Conservation (phyloP, 1,140 invertebrate species). For the Pristionchus pacificus region DNA sequence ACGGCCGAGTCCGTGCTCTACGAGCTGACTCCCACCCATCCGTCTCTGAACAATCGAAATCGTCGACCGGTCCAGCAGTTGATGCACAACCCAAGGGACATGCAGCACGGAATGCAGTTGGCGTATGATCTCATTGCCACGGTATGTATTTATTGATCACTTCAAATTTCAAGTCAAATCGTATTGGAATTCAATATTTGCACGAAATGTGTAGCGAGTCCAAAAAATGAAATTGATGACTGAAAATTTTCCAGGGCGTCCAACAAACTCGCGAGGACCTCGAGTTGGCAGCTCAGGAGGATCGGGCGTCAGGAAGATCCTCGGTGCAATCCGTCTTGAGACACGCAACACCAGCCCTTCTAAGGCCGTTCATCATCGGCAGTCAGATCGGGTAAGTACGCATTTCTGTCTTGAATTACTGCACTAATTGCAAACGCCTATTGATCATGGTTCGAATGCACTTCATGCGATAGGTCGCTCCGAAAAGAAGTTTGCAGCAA, state of each 20-base stretch:
- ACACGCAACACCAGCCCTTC: slow-evolving; percentile 81
- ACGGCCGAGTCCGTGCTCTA: slow-evolving; percentile 89
- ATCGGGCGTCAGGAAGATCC: slow-evolving; percentile 75
- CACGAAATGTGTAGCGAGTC: too few species aligned
- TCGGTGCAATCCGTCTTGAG: slow-evolving; percentile 85
- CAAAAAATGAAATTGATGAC: too few species aligned
- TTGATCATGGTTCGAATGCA: too few species aligned
- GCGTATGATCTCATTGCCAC: slow-evolving; percentile 26
- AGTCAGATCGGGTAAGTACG: slow-evolving; percentile 75
- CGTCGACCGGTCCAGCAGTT: slow-evolving; percentile 59
- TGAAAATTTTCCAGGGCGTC: slow-evolving; percentile 74
- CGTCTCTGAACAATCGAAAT: slow-evolving; percentile 55
- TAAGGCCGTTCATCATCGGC: slow-evolving; percentile 80
- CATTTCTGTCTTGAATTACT: too few species aligned
- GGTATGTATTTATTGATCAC: slow-evolving; percentile 1
- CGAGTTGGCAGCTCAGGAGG: slow-evolving; percentile 73
- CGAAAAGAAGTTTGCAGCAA: too few species aligned
- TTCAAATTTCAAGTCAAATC: too few species aligned
- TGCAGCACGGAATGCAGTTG: slow-evolving; percentile 59
- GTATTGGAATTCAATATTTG: too few species aligned
- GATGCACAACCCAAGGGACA: slow-evolving; percentile 33
- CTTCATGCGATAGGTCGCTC: too few species aligned
- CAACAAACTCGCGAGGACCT: slow-evolving; percentile 80
- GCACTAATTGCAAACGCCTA: too few species aligned
- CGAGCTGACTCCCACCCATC: slow-evolving; percentile 84